Conservation (phyloP, 2,888 invertebrate species). For the Drosophila paracracens region DNA sequence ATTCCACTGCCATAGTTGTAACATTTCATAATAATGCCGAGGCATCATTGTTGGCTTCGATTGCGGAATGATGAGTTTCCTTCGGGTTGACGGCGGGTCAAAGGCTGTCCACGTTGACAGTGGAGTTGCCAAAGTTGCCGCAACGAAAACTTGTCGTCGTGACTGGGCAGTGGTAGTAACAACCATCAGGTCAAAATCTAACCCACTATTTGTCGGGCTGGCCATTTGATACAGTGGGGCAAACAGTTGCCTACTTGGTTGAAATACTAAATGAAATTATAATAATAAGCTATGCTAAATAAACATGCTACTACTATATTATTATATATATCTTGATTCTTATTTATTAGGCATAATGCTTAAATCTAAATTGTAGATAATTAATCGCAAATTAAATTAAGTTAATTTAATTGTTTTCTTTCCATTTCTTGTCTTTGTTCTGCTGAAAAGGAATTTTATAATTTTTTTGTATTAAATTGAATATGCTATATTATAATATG, state of each 20-base stretch:
- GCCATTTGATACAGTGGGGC: conserved; percentile 41
- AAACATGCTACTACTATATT: not conserved
- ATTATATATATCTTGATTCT: not conserved
- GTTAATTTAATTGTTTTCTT: not conserved
- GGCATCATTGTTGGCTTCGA: conserved; percentile 23
- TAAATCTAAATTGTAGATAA: not conserved
- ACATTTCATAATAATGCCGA: conserved; percentile 24
- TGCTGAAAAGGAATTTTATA: not conserved
- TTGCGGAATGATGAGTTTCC: conserved; percentile 34
- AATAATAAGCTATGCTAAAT: not conserved
- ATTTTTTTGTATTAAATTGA: not conserved
- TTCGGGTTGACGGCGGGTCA: conserved; percentile 34
- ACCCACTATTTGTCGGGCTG: conserved; percentile 55
- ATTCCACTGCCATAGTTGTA: conserved; percentile 7
- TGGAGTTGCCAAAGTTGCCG: conserved; percentile 15
- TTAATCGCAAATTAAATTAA: not conserved
- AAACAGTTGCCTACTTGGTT: not conserved
- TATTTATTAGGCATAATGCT: not conserved
- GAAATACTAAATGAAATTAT: not conserved
- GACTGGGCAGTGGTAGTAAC: conserved; percentile 32
- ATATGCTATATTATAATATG: not conserved
- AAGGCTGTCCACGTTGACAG: conserved; percentile 41
- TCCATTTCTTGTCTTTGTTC: not conserved
- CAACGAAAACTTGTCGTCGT: conserved; percentile 36
- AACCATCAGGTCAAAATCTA: conserved; percentile 42